Conservation (phyloP, 2,888 invertebrate genomes). For the Auanema sp. region DNA sequence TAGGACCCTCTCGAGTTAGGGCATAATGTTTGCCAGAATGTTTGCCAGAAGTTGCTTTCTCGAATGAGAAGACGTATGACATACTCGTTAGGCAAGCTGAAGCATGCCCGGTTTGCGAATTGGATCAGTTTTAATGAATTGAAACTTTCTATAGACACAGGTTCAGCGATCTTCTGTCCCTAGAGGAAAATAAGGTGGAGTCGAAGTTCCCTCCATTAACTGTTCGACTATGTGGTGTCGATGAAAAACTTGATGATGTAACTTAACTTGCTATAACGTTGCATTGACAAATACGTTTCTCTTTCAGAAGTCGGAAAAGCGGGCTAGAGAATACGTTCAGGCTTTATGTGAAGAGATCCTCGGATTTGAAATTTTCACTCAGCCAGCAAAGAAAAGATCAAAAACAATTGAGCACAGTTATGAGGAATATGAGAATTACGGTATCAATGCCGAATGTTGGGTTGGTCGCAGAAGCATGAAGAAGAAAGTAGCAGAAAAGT, state of each 20-base stretch:
- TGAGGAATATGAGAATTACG: neutral
- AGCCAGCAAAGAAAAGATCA: neutral
- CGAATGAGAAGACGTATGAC: conserved; percentile 21
- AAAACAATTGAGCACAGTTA: neutral
- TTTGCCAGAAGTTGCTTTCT: conserved; percentile 21
- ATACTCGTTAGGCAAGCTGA: conserved; percentile 22
- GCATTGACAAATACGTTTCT: no score
- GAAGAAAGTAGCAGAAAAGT: conserved; percentile 1
- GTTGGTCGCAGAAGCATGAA: neutral
- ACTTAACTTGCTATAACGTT: no score
- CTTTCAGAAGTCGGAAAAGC: no score
- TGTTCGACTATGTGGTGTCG: no score
- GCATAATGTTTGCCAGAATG: conserved; percentile 38
- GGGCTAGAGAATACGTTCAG: no score
- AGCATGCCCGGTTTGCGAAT: conserved; percentile 4
- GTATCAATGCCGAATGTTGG: neutral
- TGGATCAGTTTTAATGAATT: neutral
- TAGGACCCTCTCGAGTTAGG: conserved; percentile 42
- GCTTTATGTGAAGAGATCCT: no score
- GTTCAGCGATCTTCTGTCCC: neutral
- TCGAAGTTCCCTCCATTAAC: no score
- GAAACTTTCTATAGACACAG: neutral
- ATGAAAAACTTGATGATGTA: no score
- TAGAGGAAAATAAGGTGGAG: no score
- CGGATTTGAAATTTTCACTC: no score